Evolutionary conservation across 2,888 invertebrate genomes (phyloP).

Genomic region (Acleris emargana): DNA sequence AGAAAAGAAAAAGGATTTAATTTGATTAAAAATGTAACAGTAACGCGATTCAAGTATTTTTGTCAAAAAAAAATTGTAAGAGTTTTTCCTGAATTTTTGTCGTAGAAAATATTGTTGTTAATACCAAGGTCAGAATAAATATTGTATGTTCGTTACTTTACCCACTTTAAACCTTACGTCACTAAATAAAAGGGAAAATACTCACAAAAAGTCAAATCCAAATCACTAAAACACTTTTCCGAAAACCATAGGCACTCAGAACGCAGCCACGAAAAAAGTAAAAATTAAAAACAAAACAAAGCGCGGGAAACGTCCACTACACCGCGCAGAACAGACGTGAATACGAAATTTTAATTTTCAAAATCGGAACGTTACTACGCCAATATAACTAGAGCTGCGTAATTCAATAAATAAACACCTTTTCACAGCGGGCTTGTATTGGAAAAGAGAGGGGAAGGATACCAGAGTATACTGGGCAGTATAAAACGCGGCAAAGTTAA

Average conservation of each 20-base stretch:
- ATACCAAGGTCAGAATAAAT: too few relatives aligned
- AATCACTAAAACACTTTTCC: not conserved
- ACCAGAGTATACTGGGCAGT: slow-evolving; percentile 48
- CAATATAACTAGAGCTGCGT: slow-evolving; percentile 51
- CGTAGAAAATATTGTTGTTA: too few relatives aligned
- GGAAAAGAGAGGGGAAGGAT: slow-evolving; percentile 45
- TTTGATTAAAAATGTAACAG: too few relatives aligned
- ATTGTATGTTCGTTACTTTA: too few relatives aligned
- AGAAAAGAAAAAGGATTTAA: too few relatives aligned
- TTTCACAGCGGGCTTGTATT: slow-evolving; percentile 35
- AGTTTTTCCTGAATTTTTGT: too few relatives aligned
- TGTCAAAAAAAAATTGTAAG: too few relatives aligned
- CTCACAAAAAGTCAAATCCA: slow-evolving; percentile 1
- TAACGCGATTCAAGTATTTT: too few relatives aligned
- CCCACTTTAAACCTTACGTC: not conserved
- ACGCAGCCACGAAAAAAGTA: slow-evolving; percentile 12
- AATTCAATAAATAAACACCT: slow-evolving; percentile 47
- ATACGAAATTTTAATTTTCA: slow-evolving; percentile 73
- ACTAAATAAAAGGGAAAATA: not conserved
- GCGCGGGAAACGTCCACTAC: slow-evolving; percentile 60
- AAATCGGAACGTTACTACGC: slow-evolving; percentile 63
- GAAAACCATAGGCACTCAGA: not conserved
- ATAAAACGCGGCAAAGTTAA: slow-evolving; percentile 42
- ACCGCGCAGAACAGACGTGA: slow-evolving; percentile 64
- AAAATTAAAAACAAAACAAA: slow-evolving; percentile 50